These are phyloP conservation scores for Calephelis perditalis DNA, from an alignment of 2,888 invertebrate genomes.

Conservation along the genomic window DNA sequence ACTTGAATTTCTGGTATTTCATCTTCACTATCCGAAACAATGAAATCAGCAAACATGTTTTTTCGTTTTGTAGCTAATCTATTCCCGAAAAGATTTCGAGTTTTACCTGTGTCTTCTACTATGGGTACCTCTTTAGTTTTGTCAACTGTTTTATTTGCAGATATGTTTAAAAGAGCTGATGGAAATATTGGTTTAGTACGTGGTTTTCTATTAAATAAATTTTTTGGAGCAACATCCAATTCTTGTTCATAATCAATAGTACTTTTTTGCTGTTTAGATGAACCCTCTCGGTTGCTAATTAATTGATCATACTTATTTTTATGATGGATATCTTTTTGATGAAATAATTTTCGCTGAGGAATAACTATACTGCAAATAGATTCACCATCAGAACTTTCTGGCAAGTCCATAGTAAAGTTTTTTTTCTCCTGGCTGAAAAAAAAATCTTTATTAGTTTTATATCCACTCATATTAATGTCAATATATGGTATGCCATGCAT, in stretches of 20 bases:
- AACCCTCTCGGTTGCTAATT: slow-evolving; percentile 43
- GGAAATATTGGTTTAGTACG: slow-evolving; percentile 50
- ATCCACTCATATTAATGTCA: no score
- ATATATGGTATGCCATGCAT: no score
- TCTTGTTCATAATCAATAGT: slow-evolving; percentile 40
- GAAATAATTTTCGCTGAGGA: slow-evolving; percentile 55
- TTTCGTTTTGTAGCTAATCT: slow-evolving; percentile 47
- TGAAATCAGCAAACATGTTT: slow-evolving; percentile 58
- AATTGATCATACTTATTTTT: slow-evolving; percentile 45
- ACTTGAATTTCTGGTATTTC: slow-evolving; percentile 57
- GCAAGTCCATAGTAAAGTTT: slow-evolving; percentile 46
- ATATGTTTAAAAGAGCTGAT: slow-evolving; percentile 46
- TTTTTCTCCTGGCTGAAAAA: slow-evolving; percentile 54
- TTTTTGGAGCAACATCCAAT: slow-evolving; percentile 42
- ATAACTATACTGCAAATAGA: slow-evolving; percentile 62
- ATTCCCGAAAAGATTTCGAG: slow-evolving; percentile 52
- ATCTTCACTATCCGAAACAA: slow-evolving; percentile 60
- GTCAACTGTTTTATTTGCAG: slow-evolving; percentile 49
- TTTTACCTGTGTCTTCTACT: slow-evolving; percentile 39
- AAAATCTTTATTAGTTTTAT: not conserved
- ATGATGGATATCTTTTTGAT: slow-evolving; percentile 46
- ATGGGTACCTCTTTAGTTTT: slow-evolving; percentile 43
- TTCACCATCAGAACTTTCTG: slow-evolving; percentile 63
- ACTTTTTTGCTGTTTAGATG: slow-evolving; percentile 42
- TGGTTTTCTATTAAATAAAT: slow-evolving; percentile 43